Conservation (phyloP, 2,113 vertebrate species). For the Campylomormyrus tamandua region DNA sequence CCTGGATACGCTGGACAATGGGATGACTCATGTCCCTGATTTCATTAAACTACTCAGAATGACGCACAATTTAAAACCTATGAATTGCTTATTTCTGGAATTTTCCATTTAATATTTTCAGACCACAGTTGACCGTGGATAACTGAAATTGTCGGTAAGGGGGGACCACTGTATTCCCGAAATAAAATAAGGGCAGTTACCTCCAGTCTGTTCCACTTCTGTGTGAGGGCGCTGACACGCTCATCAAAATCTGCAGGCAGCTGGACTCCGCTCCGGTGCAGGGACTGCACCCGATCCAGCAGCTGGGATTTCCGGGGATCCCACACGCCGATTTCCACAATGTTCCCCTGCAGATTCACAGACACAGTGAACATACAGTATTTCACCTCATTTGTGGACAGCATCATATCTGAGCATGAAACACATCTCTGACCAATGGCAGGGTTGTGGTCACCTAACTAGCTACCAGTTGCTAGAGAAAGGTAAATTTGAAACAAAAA, state of each 20-base stretch:
- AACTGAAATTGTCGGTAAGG: background rate
- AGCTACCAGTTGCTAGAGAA: background rate
- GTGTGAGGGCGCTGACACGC: slow-evolving; percentile 80
- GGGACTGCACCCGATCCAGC: slow-evolving; percentile 75
- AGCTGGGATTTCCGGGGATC: slow-evolving; percentile 75
- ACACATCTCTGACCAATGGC: background rate
- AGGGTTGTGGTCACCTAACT: background rate
- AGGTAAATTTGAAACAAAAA: background rate
- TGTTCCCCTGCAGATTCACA: slow-evolving; percentile 68
- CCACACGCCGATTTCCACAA: slow-evolving; percentile 83
- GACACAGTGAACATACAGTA: slow-evolving; percentile 1
- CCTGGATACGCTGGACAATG: background rate
- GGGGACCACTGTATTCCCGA: background rate
- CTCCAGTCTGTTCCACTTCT: slow-evolving; percentile 89
- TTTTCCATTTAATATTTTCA: background rate
- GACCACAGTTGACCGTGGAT: background rate
- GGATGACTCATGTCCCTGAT: background rate
- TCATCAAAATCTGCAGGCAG: slow-evolving; percentile 76
- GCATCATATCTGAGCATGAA: background rate
- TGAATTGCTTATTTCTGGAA: background rate
- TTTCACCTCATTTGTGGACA: background rate
- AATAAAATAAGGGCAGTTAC: slow-evolving; percentile 43
- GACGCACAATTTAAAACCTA: background rate
- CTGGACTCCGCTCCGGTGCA: slow-evolving; percentile 74
- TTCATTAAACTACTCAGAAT: background rate